phyloP scores from a whole-genome alignment of 2,888 invertebrate genomes.

The Anticlea derivata region DNA sequence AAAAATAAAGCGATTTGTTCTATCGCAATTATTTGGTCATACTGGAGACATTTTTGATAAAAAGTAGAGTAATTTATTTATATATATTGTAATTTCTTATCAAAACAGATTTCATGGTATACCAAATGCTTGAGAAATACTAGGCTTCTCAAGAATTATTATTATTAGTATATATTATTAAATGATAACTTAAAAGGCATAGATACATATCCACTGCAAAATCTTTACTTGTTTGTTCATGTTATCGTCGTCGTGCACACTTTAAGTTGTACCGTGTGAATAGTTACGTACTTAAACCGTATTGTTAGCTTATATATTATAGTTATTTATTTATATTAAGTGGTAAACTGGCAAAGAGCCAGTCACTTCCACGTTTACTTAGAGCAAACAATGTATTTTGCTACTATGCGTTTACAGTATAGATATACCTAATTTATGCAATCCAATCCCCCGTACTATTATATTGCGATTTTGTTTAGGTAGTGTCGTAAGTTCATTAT shows the following conservation, averaged over 20 bases:
- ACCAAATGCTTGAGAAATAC: no score
- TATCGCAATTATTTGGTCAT: no score
- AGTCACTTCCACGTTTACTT: conserved; percentile 20
- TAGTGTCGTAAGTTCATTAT: no score
- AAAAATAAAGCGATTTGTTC: no score
- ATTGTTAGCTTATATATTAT: conserved; percentile 13
- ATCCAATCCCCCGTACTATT: background rate
- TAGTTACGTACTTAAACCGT: conserved; percentile 8
- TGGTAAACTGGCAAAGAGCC: conserved; percentile 24
- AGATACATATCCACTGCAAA: background rate
- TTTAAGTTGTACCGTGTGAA: background rate
- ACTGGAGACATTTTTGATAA: no score
- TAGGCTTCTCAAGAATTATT: no score
- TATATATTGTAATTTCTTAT: no score
- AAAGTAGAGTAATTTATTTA: no score
- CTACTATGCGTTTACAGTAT: conserved; percentile 7
- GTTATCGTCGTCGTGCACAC: background rate
- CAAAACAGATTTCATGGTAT: no score
- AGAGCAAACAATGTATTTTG: conserved; percentile 14
- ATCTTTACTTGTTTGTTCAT: conserved; percentile 2
- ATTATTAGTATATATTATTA: no score
- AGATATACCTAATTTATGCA: background rate
- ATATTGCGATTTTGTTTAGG: no score
- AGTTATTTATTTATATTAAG: conserved; percentile 25
- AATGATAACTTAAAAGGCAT: background rate